Conservation (phyloP, 1,140 invertebrate species). For the Sycophaga agraensis region DNA sequence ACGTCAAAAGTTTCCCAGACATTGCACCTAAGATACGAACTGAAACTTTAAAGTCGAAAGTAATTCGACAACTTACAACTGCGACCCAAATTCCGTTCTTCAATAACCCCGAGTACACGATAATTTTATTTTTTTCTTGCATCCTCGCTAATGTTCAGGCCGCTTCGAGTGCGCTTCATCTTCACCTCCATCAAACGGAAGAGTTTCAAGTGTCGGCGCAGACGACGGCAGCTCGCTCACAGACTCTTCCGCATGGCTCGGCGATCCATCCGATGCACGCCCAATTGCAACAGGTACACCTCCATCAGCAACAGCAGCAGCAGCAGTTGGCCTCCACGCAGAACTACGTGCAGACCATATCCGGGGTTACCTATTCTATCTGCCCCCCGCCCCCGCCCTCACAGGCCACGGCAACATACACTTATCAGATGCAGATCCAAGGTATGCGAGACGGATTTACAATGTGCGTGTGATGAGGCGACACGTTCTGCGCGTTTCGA, state of each 20-base stretch:
- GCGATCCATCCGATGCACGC: conserved; percentile 24
- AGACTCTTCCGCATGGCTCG: conserved; percentile 29
- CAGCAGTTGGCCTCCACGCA: conserved; percentile 33
- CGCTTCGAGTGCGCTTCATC: conserved; percentile 39
- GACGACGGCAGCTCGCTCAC: conserved; percentile 21
- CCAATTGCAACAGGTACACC: conserved; percentile 33
- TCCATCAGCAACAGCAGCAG: conserved; percentile 33
- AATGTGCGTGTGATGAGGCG: too few relatives aligned
- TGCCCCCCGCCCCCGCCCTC: conserved; percentile 32
- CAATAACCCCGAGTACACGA: too few relatives aligned
- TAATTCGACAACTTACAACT: too few relatives aligned
- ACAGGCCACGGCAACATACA: conserved; percentile 18
- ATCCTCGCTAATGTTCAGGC: conserved; percentile 18
- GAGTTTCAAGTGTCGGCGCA: conserved; percentile 41
- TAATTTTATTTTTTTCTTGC: conserved; percentile 13
- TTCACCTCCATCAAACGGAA: conserved; percentile 49
- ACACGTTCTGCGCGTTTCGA: neutral
- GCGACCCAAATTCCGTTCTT: too few relatives aligned
- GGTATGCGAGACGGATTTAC: neutral
- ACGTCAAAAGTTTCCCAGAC: too few relatives aligned
- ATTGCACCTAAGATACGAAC: too few relatives aligned
- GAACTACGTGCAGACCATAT: conserved; percentile 41
- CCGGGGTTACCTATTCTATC: conserved; percentile 29
- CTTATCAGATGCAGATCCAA: conserved; percentile 31
- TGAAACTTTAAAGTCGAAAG: too few relatives aligned